Evolutionary conservation across 2,888 invertebrate species (phyloP).

Genomic region (Pollenia labialis): DNA sequence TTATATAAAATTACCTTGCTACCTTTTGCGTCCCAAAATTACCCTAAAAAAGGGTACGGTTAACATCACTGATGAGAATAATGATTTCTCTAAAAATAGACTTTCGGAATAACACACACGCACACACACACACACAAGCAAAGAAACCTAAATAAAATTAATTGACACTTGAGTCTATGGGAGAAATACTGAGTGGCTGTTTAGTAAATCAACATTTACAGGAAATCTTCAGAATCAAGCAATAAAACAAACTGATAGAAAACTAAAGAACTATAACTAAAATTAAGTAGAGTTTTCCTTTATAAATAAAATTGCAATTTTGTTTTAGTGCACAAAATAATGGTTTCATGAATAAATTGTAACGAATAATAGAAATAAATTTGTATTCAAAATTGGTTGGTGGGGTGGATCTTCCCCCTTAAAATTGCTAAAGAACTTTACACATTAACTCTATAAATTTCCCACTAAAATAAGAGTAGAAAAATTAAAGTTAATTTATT

Average conservation of each 20-base stretch:
- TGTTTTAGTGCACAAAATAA: background rate
- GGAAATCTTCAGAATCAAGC: constrained; percentile 69
- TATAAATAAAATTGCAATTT: constrained; percentile 51
- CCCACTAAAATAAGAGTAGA: background rate
- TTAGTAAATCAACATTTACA: constrained; percentile 44
- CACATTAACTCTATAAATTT: background rate
- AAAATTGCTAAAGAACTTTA: constrained; percentile 11
- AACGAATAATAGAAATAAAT: background rate
- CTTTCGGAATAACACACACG: background rate
- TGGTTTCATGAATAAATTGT: constrained; percentile 15
- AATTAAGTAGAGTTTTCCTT: constrained; percentile 67
- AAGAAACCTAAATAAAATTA: constrained; percentile 15
- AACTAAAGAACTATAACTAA: constrained; percentile 37
- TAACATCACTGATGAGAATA: no score
- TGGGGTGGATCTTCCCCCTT: constrained; percentile 19
- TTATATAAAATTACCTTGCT: no score
- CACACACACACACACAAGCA: background rate
- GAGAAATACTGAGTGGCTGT: constrained; percentile 18
- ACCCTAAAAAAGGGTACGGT: no score
- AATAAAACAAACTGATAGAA: constrained; percentile 29
- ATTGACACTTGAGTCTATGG: constrained; percentile 45
- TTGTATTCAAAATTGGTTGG: background rate
- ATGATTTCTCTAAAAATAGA: constrained; percentile 39
- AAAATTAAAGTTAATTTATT: constrained; percentile 18
- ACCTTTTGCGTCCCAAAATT: no score